Conservation (phyloP, 2,888 invertebrate species). For the Cheilosia grossa region DNA sequence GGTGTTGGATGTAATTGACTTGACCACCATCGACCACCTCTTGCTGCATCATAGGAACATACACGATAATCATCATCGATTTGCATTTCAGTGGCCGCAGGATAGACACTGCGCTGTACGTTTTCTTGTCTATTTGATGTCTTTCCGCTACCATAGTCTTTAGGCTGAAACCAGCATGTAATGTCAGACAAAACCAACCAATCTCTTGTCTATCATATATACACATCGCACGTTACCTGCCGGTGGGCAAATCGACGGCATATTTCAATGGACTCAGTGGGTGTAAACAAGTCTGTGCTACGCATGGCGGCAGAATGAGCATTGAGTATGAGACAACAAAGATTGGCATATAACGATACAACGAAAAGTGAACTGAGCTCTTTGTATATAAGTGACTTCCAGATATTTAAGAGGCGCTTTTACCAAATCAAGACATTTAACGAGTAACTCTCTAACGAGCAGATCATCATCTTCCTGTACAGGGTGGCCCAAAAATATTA, state of each 20-base stretch:
- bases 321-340: neutral
- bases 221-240: neutral
- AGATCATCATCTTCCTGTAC: too few relatives aligned
- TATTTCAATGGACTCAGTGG: neutral
- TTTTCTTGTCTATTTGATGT: constrained; percentile 34
- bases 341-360: too few relatives aligned
- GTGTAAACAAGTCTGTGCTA: neutral
- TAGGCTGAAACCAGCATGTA: constrained; percentile 1
- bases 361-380: too few relatives aligned
- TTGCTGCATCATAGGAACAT: constrained; percentile 1
- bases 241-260: neutral
- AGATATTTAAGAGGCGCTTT: too few relatives aligned
- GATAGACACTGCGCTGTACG: neutral
- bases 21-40: constrained; percentile 24
- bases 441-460: too few relatives aligned
- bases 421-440: too few relatives aligned
- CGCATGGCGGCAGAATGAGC: neutral
- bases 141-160: constrained; percentile 11
- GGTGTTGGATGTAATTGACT: constrained; percentile 11
- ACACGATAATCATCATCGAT: constrained; percentile 24
- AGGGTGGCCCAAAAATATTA: neutral
- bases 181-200: constrained; percentile 10
- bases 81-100: constrained; percentile 31
- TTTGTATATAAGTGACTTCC: too few relatives aligned
- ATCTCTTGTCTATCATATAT: constrained; percentile 12